Evolutionary conservation across 2,797 vertebrate species (phyloP).

Genomic region (Lagodon rhomboides): DNA sequence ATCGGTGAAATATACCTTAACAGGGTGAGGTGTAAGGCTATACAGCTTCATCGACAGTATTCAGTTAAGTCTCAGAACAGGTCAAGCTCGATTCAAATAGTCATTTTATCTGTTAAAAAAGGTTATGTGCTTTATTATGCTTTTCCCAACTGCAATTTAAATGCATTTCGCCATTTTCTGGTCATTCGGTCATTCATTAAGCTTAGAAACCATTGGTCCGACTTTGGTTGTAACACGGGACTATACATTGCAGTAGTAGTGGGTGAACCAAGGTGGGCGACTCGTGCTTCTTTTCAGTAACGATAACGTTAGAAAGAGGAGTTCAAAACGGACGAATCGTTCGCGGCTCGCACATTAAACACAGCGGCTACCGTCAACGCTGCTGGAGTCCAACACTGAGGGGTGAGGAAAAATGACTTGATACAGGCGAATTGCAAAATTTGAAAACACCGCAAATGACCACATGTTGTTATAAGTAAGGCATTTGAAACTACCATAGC

Average conservation of each 20-base stretch:
- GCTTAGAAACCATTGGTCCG: background rate
- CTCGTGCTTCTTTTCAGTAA: too few species aligned
- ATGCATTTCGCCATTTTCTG: background rate
- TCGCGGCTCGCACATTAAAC: slow-evolving; percentile 15
- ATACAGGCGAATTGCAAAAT: background rate
- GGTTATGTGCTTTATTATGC: too few species aligned
- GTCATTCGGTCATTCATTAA: background rate
- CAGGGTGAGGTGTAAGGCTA: background rate
- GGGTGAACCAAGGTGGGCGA: too few species aligned
- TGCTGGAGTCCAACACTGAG: slow-evolving; percentile 68
- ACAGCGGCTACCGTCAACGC: slow-evolving; percentile 49
- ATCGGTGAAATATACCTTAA: background rate
- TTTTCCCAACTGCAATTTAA: background rate
- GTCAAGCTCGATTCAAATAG: background rate
- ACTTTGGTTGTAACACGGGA: background rate
- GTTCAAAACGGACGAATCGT: slow-evolving; percentile 32
- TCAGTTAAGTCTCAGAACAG: fast-evolving
- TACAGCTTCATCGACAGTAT: background rate
- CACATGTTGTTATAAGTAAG: fast-evolving
- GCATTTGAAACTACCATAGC: background rate
- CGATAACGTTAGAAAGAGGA: background rate
- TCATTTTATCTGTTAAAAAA: background rate
- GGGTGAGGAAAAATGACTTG: slow-evolving; percentile 66
- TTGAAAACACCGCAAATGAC: background rate
- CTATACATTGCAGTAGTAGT: background rate